Evolutionary conservation across 1,140 invertebrate genomes (phyloP).

Genomic region (Cheumatopsyche charites): DNA sequence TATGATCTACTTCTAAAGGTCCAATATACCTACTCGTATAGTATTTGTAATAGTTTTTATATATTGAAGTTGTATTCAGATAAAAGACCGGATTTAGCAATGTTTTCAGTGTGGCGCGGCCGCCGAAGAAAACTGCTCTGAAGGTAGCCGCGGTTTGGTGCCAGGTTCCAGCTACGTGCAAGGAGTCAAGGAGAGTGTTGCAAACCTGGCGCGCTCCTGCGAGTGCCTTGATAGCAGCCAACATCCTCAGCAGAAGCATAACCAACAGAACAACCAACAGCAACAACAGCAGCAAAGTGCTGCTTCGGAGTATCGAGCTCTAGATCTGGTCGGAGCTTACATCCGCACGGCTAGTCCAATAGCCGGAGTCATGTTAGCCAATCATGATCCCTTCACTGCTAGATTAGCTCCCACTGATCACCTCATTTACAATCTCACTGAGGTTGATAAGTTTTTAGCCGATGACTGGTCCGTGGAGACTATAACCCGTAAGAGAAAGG

Average conservation of each 20-base stretch:
- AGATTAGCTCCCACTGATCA: constrained; percentile 54
- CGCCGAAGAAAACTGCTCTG: constrained; percentile 37
- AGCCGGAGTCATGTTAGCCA: constrained; percentile 39
- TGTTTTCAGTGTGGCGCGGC: constrained; percentile 45
- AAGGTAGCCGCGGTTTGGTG: constrained; percentile 21
- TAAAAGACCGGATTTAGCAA: not conserved
- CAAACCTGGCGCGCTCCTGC: constrained; percentile 36
- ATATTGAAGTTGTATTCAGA: too few species aligned
- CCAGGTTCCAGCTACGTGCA: constrained; percentile 33
- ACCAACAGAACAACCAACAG: not conserved
- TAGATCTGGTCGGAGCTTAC: constrained; percentile 22
- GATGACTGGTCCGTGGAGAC: constrained; percentile 39
- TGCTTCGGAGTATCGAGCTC: constrained; percentile 15
- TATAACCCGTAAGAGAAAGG: constrained; percentile 73
- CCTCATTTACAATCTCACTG: constrained; percentile 43
- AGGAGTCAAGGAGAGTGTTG: constrained; percentile 40
- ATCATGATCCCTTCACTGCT: constrained; percentile 52
- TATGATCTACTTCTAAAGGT: too few species aligned
- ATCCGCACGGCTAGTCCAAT: constrained; percentile 37
- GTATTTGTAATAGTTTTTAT: too few species aligned
- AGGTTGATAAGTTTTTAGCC: constrained; percentile 43
- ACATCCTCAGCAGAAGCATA: not conserved
- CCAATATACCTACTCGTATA: too few species aligned
- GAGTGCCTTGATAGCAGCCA: constrained; percentile 41
- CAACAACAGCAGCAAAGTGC: constrained; percentile 10